phyloP scores from a whole-genome alignment of 2,888 invertebrate genomes.

The Lagria hirta region DNA sequence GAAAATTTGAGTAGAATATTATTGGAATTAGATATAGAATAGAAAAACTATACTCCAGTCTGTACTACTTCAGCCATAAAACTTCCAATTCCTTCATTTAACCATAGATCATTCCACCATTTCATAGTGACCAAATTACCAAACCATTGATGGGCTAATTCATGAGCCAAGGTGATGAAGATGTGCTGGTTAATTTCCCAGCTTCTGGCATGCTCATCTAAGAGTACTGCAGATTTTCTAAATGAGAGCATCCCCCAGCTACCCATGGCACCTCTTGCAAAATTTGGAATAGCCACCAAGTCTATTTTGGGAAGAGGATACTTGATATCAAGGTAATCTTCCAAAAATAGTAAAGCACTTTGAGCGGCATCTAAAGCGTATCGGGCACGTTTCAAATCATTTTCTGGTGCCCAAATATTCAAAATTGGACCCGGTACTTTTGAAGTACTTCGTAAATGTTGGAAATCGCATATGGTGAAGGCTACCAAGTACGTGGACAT shows the following conservation, averaged over 20 bases:
- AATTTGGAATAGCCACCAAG: conserved; percentile 62
- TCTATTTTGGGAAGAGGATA: conserved; percentile 60
- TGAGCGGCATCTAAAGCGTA: conserved; percentile 58
- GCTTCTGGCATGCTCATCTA: conserved; percentile 55
- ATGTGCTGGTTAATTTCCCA: conserved; percentile 48
- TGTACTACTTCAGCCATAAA: conserved; percentile 61
- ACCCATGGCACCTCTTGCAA: conserved; percentile 59
- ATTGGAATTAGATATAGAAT: neutral
- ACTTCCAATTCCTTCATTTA: conserved; percentile 74
- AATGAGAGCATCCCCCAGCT: conserved; percentile 63
- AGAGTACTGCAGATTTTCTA: conserved; percentile 64
- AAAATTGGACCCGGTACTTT: conserved; percentile 44
- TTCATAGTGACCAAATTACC: conserved; percentile 69
- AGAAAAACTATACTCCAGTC: conserved; percentile 54
- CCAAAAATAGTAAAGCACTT: conserved; percentile 56
- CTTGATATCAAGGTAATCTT: conserved; percentile 58
- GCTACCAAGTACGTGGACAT: conserved; percentile 80
- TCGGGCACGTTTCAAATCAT: conserved; percentile 48
- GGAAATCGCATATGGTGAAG: conserved; percentile 53
- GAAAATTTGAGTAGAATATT: conserved; percentile 25
- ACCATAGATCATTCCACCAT: conserved; percentile 73
- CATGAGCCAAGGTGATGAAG: conserved; percentile 64
- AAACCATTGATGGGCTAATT: conserved; percentile 77
- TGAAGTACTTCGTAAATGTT: conserved; percentile 35
- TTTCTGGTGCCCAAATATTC: conserved; percentile 54